Base-by-base conservation (phyloP, 2,888 invertebrate genomes). In the Platycnemis pennipes region DNA sequence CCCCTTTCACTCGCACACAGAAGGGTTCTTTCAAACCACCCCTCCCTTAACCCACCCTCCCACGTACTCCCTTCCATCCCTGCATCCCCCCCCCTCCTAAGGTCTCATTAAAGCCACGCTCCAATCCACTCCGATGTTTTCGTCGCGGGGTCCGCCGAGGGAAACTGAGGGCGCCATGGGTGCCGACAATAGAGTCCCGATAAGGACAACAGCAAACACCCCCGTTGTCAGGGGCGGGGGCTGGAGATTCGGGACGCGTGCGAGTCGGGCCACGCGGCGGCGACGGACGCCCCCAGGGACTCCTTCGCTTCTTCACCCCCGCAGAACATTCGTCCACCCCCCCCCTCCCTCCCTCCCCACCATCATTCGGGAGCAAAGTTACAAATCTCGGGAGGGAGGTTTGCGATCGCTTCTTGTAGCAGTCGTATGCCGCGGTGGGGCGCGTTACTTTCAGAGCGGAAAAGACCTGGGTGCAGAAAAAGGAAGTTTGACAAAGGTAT, bases 121-220 rank as follows among this genome's bases (percentile, higher is more conserved):
- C 91, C 91, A 63, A 45, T 91, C 89, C 89, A 89, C 89, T 89
- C 89, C 89, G 42, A 89, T 89, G 89, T 89, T 89, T 89, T 89
- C 89, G 89, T 37, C 56, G 56, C 42, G 89, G 56, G n/a, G 44
- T 69, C 91, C 63, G 63, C 69, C 19, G 44, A 44, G 44, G 88
- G 88, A 3, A 11, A 37, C 77, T 37, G 88, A 26, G 88, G 44
- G n/a, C 53, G 91, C 91, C 91, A 42, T 26, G 91, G 91, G 91
- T 91, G 87, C 87, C 87, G 87, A 87, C 87, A 87, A 45, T 46
- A 31, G 45, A 11, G 46, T 19, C 37, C 56, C 42, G 91, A 91
- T 91, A 91, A 91, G 91, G 91, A 91, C 91, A 91, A 91, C 91
- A 44, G 91, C 91, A 91, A 91, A 91, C 91, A 91, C 63, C 63